Base-by-base conservation (phyloP, 2,113 vertebrate genomes). In the Pterocles orientalis region DNA sequence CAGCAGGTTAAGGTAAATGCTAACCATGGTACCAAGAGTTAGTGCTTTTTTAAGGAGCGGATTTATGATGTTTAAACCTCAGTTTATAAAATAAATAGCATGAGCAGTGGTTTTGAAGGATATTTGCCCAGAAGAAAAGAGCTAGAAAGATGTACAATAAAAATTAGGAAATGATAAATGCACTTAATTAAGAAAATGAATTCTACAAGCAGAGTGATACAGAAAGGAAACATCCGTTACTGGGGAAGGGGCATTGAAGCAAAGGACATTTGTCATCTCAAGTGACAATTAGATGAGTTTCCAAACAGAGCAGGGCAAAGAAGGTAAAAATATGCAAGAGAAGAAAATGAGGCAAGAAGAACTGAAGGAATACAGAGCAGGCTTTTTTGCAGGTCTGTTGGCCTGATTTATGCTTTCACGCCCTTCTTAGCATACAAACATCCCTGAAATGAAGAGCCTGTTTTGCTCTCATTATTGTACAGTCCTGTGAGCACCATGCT, bases 141-240 rank as follows among this genome's bases (percentile, higher is more conserved):
- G 31, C 61, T 85, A 56, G 94, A 80, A 82, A 89, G 34, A 61
- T 54, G 56, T 36, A 65, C 93, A 87, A 66, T 76, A 66, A 87
- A 88, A 93, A 83, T 90, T 86, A 92, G 73, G 77, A 86, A 86
- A 76, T 94, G 72, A 95, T 93, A 93, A 98, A 82, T 95, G 75
- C 43, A 39, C 48, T 95, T 97, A 93, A 95, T 97, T 97, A 87
- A 93, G 89, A 92, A 97, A 95, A 96, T 79, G 33, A 81, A 95
- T 96, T 95, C 90, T 82, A 62, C 68, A 56, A 58, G 92, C 71
- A 88, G 70, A 91, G 28, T 29, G 90, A 80, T 92, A 90, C 45
- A 95, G 75, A 73, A 62, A 77, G 58, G 84, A 86, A 93, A 43
- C 69, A 58, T 94, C 51, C 75, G 1, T 92, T 97, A 69, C 50